phyloP scores from a whole-genome alignment of 2,113 vertebrate genomes.

The Ophiodon elongatus region DNA sequence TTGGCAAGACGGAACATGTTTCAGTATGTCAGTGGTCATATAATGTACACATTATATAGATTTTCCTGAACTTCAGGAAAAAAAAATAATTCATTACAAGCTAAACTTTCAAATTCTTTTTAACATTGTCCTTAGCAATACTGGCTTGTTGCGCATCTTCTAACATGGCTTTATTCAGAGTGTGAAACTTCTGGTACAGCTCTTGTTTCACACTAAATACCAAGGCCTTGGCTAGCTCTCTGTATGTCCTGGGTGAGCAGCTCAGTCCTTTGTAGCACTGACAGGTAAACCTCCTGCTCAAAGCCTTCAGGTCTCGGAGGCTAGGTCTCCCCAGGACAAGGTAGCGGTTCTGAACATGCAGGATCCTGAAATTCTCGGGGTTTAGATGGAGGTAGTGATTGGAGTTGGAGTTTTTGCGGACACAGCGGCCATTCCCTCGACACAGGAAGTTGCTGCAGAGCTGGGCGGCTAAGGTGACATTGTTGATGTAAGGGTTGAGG shows the following conservation, averaged over 20 bases:
- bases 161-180: constrained; percentile 31
- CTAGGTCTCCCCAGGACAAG: constrained; percentile 78
- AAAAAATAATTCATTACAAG: background rate
- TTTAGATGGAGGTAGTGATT: constrained; percentile 88
- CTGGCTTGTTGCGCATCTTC: constrained; percentile 40
- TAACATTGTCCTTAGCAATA: constrained; percentile 22
- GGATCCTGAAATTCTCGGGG: constrained; percentile 79
- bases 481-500: constrained; percentile 88
- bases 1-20: background rate
- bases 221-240: constrained; percentile 50
- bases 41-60: background rate
- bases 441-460: constrained; percentile 87
- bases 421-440: constrained; percentile 81
- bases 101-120: constrained; percentile 26
- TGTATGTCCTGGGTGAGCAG: constrained; percentile 68
- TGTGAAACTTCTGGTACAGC: constrained; percentile 27
- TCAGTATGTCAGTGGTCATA: constrained; percentile 1
- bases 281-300: constrained; percentile 84
- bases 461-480: constrained; percentile 86
- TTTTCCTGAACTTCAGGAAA: background rate
- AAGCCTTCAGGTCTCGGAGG: constrained; percentile 77
- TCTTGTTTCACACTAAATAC: constrained; percentile 40
- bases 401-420: constrained; percentile 84
- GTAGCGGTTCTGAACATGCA: constrained; percentile 71
- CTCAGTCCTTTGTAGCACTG: constrained; percentile 82